Conservation (phyloP, 1,140 invertebrate genomes). For the Drosophila trapezifrons region DNA sequence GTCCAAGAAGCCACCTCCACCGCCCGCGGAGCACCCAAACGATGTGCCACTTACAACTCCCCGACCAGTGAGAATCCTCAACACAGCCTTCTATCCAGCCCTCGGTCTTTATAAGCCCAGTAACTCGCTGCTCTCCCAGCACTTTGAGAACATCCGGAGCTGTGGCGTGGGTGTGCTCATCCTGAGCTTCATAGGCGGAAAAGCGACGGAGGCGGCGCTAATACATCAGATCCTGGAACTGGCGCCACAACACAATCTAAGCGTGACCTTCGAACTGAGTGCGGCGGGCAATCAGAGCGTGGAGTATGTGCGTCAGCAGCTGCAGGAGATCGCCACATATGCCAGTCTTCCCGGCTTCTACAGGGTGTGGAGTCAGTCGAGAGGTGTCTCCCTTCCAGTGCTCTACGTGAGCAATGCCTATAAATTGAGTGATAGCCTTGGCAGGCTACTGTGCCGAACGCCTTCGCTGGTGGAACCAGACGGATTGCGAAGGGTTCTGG, state of each 20-base stretch:
- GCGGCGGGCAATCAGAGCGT: slow-evolving; percentile 72
- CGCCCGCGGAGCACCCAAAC: slow-evolving; percentile 62
- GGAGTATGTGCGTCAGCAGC: slow-evolving; percentile 73
- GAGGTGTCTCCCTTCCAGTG: slow-evolving; percentile 84
- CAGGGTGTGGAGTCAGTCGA: slow-evolving; percentile 84
- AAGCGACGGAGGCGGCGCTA: slow-evolving; percentile 54
- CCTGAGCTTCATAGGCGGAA: slow-evolving; percentile 50
- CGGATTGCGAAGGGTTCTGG: slow-evolving; percentile 85
- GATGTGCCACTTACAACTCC: slow-evolving; percentile 65
- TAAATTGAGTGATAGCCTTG: slow-evolving; percentile 85
- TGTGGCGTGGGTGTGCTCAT: slow-evolving; percentile 81
- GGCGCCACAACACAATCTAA: slow-evolving; percentile 77
- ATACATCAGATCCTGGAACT: slow-evolving; percentile 69
- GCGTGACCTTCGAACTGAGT: slow-evolving; percentile 76
- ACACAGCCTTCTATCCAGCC: slow-evolving; percentile 80
- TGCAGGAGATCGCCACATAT: slow-evolving; percentile 58
- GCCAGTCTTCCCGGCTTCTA: slow-evolving; percentile 85
- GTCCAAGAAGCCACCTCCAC: slow-evolving; percentile 61
- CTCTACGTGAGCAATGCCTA: slow-evolving; percentile 87
- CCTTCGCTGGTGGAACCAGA: slow-evolving; percentile 74
- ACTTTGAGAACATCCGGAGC: slow-evolving; percentile 78
- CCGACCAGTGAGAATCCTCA: slow-evolving; percentile 63
- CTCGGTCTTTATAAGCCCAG: slow-evolving; percentile 79
- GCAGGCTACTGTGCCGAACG: slow-evolving; percentile 85
- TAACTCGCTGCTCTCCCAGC: slow-evolving; percentile 66